Conservation (phyloP, 2,797 vertebrate species). For the Cuculus canorus region DNA sequence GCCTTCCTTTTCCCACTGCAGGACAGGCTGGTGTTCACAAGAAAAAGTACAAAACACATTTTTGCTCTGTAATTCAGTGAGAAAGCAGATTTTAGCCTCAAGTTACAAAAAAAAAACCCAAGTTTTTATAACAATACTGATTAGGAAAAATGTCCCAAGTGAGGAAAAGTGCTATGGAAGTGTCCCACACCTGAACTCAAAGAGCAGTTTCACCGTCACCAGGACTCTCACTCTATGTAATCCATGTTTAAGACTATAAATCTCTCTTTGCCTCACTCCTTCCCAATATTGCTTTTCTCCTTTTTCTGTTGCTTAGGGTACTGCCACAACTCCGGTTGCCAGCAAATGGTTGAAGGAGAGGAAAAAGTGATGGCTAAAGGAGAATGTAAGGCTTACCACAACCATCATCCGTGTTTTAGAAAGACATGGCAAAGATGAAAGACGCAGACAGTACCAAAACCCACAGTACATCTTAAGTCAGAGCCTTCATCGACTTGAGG, state of each 20-base stretch:
- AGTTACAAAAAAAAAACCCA: not conserved
- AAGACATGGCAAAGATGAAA: not conserved
- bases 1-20: constrained; percentile 9
- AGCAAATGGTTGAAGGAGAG: not conserved
- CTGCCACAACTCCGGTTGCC: not conserved
- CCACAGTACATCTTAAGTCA: not conserved
- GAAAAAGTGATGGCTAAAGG: not conserved
- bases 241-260: not conserved
- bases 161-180: not conserved
- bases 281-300: not conserved
- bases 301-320: not conserved
- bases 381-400: not conserved
- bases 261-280: not conserved
- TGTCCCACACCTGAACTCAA: not conserved
- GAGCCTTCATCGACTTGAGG: not conserved
- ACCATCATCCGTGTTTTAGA: not conserved
- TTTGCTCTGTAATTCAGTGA: not conserved
- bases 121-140: not conserved
- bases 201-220: not conserved
- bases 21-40: not conserved
- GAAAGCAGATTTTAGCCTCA: not conserved
- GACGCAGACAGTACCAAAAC: not conserved
- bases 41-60: not conserved
- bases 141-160: not conserved
- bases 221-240: not conserved